These are phyloP conservation scores for Eonycteris spelaea DNA, from an alignment of 2,113 vertebrate species.

Conservation along the genomic window DNA sequence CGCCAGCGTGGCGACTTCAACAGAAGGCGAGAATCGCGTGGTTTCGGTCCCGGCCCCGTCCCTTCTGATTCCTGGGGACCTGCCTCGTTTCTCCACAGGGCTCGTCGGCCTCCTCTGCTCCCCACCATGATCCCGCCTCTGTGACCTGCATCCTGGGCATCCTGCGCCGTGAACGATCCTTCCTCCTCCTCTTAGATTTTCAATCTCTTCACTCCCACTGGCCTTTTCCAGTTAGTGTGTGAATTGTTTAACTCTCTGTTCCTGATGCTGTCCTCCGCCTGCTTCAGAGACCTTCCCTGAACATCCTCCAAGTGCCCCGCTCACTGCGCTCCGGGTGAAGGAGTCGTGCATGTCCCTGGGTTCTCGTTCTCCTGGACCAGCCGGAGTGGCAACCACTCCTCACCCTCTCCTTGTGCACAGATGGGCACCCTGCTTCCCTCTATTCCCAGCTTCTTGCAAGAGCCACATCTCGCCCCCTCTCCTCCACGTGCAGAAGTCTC, in stretches of 20 bases:
- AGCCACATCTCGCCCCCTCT: not conserved
- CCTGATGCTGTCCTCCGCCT: not conserved
- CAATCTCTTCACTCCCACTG: not conserved
- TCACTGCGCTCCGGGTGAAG: not conserved
- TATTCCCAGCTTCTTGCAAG: not conserved
- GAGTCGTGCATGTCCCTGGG: rapidly evolving
- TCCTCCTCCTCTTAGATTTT: not conserved
- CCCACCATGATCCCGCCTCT: not conserved
- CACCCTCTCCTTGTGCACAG: not conserved
- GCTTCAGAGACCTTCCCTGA: not conserved
- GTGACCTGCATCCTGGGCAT: not conserved
- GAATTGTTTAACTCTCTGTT: not conserved
- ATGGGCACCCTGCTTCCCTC: not conserved
- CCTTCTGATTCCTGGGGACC: not conserved
- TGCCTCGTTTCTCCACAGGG: not conserved
- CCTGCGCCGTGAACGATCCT: not conserved
- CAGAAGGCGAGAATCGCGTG: not conserved
- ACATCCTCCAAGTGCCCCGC: not conserved
- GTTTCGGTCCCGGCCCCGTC: not conserved
- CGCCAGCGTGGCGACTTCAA: not conserved
- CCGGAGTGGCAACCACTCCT: not conserved
- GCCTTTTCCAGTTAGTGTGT: not conserved
- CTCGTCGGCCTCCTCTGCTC: not conserved
- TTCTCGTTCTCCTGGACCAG: not conserved
- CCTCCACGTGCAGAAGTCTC: not conserved